These are phyloP conservation scores for Rhinolophus ferrumequinum DNA, from an alignment of 2,113 vertebrate genomes.

Conservation along the genomic window DNA sequence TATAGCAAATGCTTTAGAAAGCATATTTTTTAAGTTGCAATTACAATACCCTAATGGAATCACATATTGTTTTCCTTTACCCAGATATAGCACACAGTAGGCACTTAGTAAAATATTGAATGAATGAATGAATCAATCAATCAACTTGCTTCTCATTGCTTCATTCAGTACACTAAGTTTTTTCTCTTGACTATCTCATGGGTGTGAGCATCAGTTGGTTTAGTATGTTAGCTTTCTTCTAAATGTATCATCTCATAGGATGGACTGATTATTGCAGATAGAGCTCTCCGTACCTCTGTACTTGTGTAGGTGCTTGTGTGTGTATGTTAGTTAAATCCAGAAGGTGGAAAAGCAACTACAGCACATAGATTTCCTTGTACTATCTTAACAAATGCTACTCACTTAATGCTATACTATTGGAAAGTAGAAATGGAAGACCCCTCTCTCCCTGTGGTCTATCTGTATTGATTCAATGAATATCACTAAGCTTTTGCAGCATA, in stretches of 20 bases:
- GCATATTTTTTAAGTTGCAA: background rate
- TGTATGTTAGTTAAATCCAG: background rate
- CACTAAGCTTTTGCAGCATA: background rate
- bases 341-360: background rate
- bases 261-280: background rate
- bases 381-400: background rate
- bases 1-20: background rate
- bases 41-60: background rate
- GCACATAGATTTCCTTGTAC: background rate
- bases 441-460: background rate
- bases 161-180: background rate
- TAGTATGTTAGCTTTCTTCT: background rate
- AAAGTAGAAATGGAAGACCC: background rate
- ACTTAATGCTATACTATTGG: background rate
- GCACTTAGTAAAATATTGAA: background rate
- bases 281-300: background rate
- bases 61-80: background rate
- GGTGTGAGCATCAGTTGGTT: background rate
- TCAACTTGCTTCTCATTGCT: background rate
- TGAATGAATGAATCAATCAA: background rate
- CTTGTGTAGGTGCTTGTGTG: background rate
- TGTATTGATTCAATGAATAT: background rate
- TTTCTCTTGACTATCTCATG: background rate
- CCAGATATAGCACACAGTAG: background rate
- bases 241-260: background rate